Percentiles rank a stretch among this genome's conserved stretches.
Conservation (phyloP, 2,888 invertebrate species). For the Lamellibrachia columna region DNA sequence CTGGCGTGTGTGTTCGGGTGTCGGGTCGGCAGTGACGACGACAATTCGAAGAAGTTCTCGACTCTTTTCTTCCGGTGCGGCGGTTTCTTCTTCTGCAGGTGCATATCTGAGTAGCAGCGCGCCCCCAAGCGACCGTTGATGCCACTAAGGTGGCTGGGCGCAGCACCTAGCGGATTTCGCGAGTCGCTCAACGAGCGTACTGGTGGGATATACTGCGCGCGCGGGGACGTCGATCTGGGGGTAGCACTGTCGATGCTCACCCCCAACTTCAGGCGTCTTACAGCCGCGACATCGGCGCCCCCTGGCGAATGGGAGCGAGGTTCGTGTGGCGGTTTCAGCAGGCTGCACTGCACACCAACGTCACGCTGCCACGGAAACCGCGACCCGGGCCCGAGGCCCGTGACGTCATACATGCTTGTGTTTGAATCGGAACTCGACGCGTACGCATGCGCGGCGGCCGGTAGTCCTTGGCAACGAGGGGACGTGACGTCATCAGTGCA, state of each 20-base stretch:
- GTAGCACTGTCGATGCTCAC: background rate
- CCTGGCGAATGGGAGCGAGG: background rate
- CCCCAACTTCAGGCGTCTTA: background rate
- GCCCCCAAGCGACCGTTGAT: background rate
- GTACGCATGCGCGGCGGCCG: background rate
- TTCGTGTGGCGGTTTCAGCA: background rate
- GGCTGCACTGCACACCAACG: conserved; percentile 52
- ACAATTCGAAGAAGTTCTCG: background rate
- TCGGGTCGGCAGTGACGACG: background rate
- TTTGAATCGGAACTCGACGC: background rate
- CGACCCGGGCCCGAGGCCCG: conserved; percentile 53
- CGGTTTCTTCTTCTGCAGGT: background rate
- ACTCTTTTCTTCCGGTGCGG: background rate
- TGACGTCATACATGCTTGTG: conserved; percentile 48
- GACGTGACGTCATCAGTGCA: background rate
- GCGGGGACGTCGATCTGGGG: background rate
- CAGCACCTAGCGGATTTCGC: background rate
- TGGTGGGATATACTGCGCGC: background rate
- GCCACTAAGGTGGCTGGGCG: background rate
- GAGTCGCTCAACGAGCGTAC: background rate
- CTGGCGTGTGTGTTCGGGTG: background rate
- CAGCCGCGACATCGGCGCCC: background rate
- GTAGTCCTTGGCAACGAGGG: background rate
- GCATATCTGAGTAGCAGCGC: background rate
- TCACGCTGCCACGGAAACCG: conserved; percentile 59